phyloP scores from a whole-genome alignment of 2,797 vertebrate species.

The Channallabes apus region DNA sequence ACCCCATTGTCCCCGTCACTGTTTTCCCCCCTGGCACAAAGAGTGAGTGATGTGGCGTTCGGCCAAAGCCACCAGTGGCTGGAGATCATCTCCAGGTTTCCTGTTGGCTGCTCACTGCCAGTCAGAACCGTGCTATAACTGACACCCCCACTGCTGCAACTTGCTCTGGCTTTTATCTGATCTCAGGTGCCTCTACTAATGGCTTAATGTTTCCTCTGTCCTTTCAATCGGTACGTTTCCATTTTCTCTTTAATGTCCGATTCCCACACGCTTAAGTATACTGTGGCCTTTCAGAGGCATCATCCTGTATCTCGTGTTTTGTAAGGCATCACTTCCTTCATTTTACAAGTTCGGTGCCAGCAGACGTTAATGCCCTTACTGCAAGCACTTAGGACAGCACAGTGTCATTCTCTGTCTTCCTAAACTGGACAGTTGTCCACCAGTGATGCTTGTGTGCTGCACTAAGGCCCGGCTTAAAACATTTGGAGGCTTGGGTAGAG shows the following conservation, averaged over 20 bases:
- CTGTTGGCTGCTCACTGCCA: slow-evolving; percentile 41
- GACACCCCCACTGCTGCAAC: slow-evolving; percentile 21
- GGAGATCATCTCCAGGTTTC: slow-evolving; percentile 41
- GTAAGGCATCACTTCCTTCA: slow-evolving; percentile 49
- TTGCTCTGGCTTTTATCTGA: slow-evolving; percentile 51
- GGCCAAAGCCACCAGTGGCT: slow-evolving; percentile 34
- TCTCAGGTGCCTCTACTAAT: slow-evolving; percentile 54
- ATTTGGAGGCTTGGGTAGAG: slow-evolving; percentile 21
- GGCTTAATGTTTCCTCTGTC: slow-evolving; percentile 59
- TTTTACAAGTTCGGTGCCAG: slow-evolving; percentile 68
- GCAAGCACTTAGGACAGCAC: slow-evolving; percentile 18
- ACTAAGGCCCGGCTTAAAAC: slow-evolving; percentile 24
- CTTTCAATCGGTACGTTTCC: slow-evolving; percentile 46
- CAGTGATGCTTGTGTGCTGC: slow-evolving; percentile 8
- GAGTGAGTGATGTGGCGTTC: slow-evolving; percentile 22
- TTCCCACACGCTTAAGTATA: slow-evolving; percentile 55
- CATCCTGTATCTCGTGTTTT: slow-evolving; percentile 18
- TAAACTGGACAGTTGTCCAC: slow-evolving; percentile 26
- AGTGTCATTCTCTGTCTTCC: slow-evolving; percentile 37
- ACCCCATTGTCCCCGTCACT: slow-evolving; percentile 21
- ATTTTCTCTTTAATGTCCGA: slow-evolving; percentile 48
- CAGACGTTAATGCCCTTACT: slow-evolving; percentile 49
- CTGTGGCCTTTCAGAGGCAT: slow-evolving; percentile 35
- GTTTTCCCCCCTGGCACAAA: neutral
- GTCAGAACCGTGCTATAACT: slow-evolving; percentile 21